Evolutionary conservation across 2,797 vertebrate genomes (phyloP).

Genomic region (Rhynchonycteris naso): DNA sequence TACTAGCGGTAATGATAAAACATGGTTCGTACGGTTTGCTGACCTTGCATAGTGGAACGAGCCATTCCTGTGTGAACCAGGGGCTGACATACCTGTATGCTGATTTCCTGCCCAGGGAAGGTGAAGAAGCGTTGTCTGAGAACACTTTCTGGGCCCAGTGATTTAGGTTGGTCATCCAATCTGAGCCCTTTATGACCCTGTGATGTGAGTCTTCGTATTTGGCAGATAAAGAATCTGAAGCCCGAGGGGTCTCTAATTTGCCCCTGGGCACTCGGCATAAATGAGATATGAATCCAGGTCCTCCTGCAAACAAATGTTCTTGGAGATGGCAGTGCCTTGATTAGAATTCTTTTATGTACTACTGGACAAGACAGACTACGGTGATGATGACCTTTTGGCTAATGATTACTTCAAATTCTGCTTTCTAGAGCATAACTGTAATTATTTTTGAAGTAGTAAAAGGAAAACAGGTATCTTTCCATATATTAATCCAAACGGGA

Average conservation of each 20-base stretch:
- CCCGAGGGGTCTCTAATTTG: neutral
- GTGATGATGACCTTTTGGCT: neutral
- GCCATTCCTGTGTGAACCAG: neutral
- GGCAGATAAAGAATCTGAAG: neutral
- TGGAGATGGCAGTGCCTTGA: neutral
- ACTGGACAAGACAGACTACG: neutral
- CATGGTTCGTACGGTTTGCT: neutral
- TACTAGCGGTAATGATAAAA: neutral
- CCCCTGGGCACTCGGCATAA: neutral
- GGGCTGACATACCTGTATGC: neutral
- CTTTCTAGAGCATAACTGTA: neutral
- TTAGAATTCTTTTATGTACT: neutral
- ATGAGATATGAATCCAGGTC: neutral
- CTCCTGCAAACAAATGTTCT: neutral
- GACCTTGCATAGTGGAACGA: neutral
- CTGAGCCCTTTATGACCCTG: neutral
- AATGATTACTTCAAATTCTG: neutral
- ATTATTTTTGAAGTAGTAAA: constrained; percentile 1
- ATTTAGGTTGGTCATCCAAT: neutral
- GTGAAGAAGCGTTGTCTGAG: neutral
- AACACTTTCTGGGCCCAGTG: neutral
- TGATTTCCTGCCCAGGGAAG: neutral
- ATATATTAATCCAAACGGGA: neutral
- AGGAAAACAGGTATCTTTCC: neutral
- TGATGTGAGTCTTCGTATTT: neutral